Conservation (phyloP, 64 coral and sea anemone genomes). For the Montipora foliosa region DNA sequence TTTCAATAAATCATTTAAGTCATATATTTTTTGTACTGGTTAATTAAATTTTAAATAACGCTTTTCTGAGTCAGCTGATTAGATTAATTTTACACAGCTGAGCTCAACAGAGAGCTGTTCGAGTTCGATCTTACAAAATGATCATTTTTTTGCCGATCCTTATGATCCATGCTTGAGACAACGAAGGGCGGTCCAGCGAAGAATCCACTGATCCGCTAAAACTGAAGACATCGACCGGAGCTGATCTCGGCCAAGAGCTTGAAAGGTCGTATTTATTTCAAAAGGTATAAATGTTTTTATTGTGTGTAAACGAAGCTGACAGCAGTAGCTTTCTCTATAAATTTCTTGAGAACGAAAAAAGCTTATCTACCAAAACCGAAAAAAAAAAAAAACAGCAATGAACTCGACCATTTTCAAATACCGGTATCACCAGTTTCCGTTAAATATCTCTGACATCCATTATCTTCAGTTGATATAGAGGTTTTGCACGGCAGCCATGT, state of each 20-base stretch:
- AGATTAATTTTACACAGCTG: background rate
- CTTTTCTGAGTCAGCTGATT: background rate
- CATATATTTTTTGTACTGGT: background rate
- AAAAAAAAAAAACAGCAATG: too few species aligned
- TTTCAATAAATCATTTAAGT: constrained; percentile 37
- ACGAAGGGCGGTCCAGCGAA: background rate
- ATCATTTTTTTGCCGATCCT: background rate
- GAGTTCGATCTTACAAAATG: background rate
- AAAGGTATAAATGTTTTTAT: too few species aligned
- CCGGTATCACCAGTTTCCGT: too few species aligned
- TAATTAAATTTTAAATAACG: constrained; percentile 62
- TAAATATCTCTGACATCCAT: too few species aligned
- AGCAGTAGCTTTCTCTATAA: too few species aligned
- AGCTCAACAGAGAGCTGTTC: background rate
- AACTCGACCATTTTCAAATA: too few species aligned
- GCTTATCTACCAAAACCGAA: too few species aligned
- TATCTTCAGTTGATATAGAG: too few species aligned
- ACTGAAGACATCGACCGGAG: background rate
- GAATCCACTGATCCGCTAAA: background rate
- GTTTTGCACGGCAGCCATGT: too few species aligned
- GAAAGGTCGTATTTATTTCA: background rate
- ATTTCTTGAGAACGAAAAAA: too few species aligned
- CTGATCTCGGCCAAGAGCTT: background rate
- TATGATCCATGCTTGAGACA: background rate
- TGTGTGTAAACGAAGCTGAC: too few species aligned